phyloP scores from a whole-genome alignment of 1,140 invertebrate species.

The Zophobas morio region DNA sequence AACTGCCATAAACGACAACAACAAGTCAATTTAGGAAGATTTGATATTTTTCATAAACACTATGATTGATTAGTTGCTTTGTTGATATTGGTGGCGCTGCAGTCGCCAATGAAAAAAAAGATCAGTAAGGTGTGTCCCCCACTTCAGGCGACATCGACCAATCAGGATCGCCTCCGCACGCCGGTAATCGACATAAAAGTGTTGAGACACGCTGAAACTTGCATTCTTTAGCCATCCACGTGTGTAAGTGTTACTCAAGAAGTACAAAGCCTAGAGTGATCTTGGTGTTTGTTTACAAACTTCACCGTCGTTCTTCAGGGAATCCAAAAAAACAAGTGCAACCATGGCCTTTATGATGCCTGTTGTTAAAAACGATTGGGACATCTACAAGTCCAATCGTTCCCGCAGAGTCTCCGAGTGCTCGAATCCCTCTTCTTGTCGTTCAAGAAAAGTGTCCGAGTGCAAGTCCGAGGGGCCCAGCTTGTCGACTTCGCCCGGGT shows the following conservation, averaged over 20 bases:
- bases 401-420: constrained; percentile 82
- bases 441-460: constrained; percentile 84
- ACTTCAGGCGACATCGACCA: constrained; percentile 40
- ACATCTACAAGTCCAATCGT: constrained; percentile 89
- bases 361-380: constrained; percentile 92
- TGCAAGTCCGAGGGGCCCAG: constrained; percentile 85
- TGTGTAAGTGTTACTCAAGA: constrained; percentile 21
- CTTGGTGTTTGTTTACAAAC: constrained; percentile 5
- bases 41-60: constrained; percentile 3
- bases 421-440: constrained; percentile 75
- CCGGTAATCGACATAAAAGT: constrained; percentile 54
- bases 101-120: constrained; percentile 6
- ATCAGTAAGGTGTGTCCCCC: constrained; percentile 41
- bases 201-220: constrained; percentile 39
- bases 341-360: constrained; percentile 95
- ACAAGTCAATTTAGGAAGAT: constrained; percentile 6
- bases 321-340: constrained; percentile 29
- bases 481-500: constrained; percentile 80
- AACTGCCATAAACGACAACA: neutral
- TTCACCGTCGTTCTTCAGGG: neutral
- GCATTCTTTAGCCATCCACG: constrained; percentile 23
- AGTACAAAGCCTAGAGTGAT: constrained; percentile 18
- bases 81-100: constrained; percentile 28
- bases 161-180: constrained; percentile 47
- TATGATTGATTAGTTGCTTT: constrained; percentile 40